Evolutionary conservation across 2,888 invertebrate species (phyloP).

Genomic region (Agrotis segetum): DNA sequence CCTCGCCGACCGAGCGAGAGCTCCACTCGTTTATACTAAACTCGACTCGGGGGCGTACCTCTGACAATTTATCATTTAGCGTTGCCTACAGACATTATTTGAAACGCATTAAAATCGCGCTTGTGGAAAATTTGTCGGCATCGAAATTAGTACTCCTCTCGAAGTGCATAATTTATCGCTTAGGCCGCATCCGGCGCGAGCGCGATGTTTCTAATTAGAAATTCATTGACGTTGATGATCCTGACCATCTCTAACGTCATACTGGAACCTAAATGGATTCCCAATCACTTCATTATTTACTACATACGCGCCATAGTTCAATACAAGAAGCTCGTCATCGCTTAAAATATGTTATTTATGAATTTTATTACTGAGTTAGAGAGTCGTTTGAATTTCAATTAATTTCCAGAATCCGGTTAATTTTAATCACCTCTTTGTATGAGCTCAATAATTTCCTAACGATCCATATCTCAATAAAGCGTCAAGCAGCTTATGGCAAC

Average conservation of each 20-base stretch:
- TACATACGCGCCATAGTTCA: constrained; percentile 22
- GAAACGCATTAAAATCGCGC: constrained; percentile 90
- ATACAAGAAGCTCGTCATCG: constrained; percentile 25
- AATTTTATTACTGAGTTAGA: constrained; percentile 43
- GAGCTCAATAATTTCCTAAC: constrained; percentile 45
- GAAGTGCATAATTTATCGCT: constrained; percentile 89
- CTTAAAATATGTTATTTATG: constrained; percentile 60
- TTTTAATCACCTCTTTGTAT: constrained; percentile 49
- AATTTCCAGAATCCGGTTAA: constrained; percentile 52
- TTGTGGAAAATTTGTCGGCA: constrained; percentile 90
- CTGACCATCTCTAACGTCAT: constrained; percentile 55
- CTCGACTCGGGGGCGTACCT: constrained; percentile 87
- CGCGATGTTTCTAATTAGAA: constrained; percentile 85
- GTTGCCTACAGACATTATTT: constrained; percentile 91
- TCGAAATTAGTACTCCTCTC: constrained; percentile 89
- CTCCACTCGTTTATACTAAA: constrained; percentile 84
- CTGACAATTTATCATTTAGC: constrained; percentile 90
- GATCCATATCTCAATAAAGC: constrained; percentile 53
- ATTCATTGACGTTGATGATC: constrained; percentile 84
- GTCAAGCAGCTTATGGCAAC: constrained; percentile 42
- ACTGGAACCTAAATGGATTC: constrained; percentile 29
- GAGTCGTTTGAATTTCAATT: constrained; percentile 41
- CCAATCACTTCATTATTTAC: constrained; percentile 36
- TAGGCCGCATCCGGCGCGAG: constrained; percentile 83
- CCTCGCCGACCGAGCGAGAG: constrained; percentile 77